phyloP scores from a whole-genome alignment of 2,113 vertebrate genomes.

The Connochaetes taurinus region DNA sequence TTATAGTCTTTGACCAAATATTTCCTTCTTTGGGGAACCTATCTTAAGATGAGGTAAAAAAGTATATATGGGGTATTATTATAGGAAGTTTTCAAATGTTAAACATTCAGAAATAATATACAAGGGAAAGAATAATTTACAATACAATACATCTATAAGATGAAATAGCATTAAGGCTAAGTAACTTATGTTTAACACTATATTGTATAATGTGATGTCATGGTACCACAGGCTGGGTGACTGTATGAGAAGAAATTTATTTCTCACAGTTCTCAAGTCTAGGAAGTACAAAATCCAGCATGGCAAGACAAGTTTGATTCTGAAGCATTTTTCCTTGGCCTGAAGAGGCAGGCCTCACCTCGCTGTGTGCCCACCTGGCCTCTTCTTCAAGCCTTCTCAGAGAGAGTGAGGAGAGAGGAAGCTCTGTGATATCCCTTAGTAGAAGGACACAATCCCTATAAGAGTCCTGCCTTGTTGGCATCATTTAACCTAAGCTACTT shows the following conservation, averaged over 20 bases:
- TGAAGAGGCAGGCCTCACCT: not conserved
- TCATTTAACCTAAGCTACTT: not conserved
- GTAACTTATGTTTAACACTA: not conserved
- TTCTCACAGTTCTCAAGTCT: not conserved
- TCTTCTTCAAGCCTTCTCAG: not conserved
- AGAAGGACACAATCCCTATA: not conserved
- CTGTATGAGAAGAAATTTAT: not conserved
- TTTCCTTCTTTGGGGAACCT: not conserved
- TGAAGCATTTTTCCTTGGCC: not conserved
- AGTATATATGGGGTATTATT: not conserved
- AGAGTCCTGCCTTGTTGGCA: not conserved
- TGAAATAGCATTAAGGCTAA: not conserved
- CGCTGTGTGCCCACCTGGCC: rapidly evolving
- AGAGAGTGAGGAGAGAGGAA: not conserved
- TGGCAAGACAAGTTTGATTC: not conserved
- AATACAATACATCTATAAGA: not conserved
- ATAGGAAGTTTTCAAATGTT: not conserved
- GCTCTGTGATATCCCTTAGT: not conserved
- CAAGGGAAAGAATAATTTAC: not conserved
- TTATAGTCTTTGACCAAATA: not conserved
- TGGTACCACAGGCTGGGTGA: not conserved
- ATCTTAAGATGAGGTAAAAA: not conserved
- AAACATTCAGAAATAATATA: not conserved
- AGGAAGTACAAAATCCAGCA: not conserved
- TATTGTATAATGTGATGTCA: not conserved